phyloP scores from a whole-genome alignment of 1,140 invertebrate genomes.

The Scaptomyza montana region DNA sequence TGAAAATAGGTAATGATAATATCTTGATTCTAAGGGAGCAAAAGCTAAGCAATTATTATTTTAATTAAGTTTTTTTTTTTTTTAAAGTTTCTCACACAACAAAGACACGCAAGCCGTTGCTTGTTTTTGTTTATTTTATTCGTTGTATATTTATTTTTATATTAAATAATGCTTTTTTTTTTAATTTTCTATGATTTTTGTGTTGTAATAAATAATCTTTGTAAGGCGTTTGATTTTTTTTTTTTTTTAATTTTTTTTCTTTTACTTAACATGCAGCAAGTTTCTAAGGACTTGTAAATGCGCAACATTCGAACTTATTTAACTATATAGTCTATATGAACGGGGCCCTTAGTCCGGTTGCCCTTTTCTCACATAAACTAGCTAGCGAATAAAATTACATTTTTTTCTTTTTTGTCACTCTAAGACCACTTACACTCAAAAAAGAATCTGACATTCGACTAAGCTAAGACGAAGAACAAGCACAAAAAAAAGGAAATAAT shows the following conservation, averaged over 20 bases:
- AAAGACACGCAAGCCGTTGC: conserved; percentile 16
- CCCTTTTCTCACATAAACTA: conserved; percentile 4
- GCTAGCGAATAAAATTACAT: conserved; percentile 41
- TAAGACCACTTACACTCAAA: conserved; percentile 5
- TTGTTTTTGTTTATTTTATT: conserved; percentile 1
- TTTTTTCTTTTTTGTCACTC: conserved; percentile 1
- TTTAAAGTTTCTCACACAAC: not conserved
- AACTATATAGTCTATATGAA: conserved; percentile 16
- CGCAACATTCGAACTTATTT: conserved; percentile 31
- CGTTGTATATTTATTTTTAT: conserved; percentile 11
- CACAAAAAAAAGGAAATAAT: conserved; percentile 1
- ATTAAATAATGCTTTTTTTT: conserved; percentile 15
- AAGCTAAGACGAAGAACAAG: conserved; percentile 25
- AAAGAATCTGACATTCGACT: conserved; percentile 23
- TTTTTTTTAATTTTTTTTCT: not conserved
- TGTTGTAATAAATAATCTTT: conserved; percentile 50
- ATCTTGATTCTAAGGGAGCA: not conserved
- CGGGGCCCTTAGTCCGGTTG: not conserved
- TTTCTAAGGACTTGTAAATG: conserved; percentile 36
- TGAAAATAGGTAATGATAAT: not conserved
- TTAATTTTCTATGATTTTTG: conserved; percentile 7
- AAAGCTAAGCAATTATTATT: conserved; percentile 8
- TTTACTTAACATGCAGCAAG: conserved; percentile 25
- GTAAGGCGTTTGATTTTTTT: conserved; percentile 40
- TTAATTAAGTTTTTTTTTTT: too few species aligned